These are phyloP conservation scores for Centroberyx gerrardi DNA, from an alignment of 2,797 vertebrate species.

Conservation along the genomic window DNA sequence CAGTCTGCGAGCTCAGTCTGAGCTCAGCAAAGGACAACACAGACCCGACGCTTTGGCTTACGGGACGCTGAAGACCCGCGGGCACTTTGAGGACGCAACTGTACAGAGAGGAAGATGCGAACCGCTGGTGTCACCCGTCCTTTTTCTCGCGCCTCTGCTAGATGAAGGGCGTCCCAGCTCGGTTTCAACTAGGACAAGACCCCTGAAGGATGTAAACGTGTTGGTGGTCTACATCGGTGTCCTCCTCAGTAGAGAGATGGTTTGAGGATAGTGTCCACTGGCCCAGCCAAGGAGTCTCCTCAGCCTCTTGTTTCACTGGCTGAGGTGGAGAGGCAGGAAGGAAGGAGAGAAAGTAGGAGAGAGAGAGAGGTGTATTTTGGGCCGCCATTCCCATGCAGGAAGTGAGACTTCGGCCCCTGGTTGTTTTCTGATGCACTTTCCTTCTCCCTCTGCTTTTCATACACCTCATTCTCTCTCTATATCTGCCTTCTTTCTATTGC, in stretches of 20 bases:
- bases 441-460: neutral
- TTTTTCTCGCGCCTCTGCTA: slow-evolving; percentile 54
- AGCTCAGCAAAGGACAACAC: slow-evolving; percentile 10
- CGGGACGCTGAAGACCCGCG: neutral
- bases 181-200: slow-evolving; percentile 2
- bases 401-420: slow-evolving; percentile 17
- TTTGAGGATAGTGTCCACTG: neutral
- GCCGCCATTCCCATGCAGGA: slow-evolving; percentile 49
- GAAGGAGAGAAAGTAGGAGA: slow-evolving; percentile 45
- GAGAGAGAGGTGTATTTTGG: slow-evolving; percentile 61
- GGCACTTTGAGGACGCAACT: too few relatives aligned
- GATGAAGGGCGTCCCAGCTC: slow-evolving; percentile 51
- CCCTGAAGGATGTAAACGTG: slow-evolving; percentile 12
- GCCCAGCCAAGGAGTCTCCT: neutral
- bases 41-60: neutral
- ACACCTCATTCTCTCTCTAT: slow-evolving; percentile 1
- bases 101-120: neutral
- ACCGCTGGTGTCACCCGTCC: neutral
- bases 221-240: slow-evolving; percentile 1
- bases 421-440: slow-evolving; percentile 32
- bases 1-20: slow-evolving; percentile 16
- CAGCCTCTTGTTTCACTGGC: slow-evolving; percentile 15
- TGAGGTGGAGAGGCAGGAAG: slow-evolving; percentile 49
- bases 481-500: neutral
- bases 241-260: neutral